Evolutionary conservation across 1,140 invertebrate genomes (phyloP).

Genomic region (Drosophila azteca): DNA sequence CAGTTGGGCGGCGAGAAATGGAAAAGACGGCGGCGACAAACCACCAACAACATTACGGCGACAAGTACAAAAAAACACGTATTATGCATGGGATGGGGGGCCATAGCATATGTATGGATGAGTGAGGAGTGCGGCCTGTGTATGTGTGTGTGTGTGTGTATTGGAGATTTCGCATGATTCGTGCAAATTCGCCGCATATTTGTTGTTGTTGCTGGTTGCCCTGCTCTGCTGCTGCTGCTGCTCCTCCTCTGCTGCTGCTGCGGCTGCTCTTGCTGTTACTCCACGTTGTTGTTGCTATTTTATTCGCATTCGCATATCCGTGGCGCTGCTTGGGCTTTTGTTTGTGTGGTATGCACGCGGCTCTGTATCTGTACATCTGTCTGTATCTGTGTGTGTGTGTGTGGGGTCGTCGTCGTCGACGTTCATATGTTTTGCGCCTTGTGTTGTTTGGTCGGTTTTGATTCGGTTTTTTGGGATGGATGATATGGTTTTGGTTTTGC

Average conservation of each 20-base stretch:
- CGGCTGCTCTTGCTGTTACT: constrained; percentile 44
- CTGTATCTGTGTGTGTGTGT: constrained; percentile 32
- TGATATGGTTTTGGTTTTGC: constrained; percentile 71
- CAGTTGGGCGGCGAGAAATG: constrained; percentile 45
- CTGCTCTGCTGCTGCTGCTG: constrained; percentile 25
- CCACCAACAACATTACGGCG: constrained; percentile 55
- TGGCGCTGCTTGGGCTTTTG: constrained; percentile 38
- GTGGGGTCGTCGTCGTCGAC: constrained; percentile 70
- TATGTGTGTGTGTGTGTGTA: constrained; percentile 27
- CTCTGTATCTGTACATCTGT: constrained; percentile 34
- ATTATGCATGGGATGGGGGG: constrained; percentile 64
- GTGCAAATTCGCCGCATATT: constrained; percentile 81
- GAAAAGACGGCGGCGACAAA: constrained; percentile 47
- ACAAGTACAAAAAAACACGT: constrained; percentile 76
- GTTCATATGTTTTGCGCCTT: constrained; percentile 65
- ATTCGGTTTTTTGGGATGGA: constrained; percentile 80
- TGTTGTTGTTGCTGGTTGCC: constrained; percentile 54
- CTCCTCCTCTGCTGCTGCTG: constrained; percentile 26
- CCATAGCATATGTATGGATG: constrained; percentile 23
- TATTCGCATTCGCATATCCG: constrained; percentile 79
- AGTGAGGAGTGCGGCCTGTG: constrained; percentile 7
- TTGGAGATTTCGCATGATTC: constrained; percentile 79
- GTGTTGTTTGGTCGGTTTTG: constrained; percentile 81
- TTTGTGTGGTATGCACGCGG: constrained; percentile 51
- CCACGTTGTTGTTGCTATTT: constrained; percentile 62